Percentiles rank a stretch among this genome's conserved stretches.
Evolutionary conservation across 2,113 vertebrate genomes (phyloP).

Genomic region (Mastomys coucha): DNA sequence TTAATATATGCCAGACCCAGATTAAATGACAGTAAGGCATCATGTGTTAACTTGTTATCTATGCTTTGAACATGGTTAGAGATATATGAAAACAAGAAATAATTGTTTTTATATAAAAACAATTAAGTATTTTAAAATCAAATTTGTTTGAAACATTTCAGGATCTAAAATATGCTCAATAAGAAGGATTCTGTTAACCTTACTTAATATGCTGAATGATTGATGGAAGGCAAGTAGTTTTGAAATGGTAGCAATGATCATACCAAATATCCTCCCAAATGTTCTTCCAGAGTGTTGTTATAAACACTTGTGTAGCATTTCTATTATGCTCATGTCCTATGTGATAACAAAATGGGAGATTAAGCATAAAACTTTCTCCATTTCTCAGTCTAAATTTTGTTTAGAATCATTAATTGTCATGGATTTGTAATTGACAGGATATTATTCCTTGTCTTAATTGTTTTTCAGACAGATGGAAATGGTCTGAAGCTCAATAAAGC

Average conservation of each 20-base stretch:
- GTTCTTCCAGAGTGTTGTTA: neutral
- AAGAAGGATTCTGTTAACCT: slow-evolving; percentile 57
- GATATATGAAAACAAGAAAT: slow-evolving; percentile 22
- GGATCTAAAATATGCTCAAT: slow-evolving; percentile 57
- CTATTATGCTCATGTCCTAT: neutral
- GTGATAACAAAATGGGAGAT: neutral
- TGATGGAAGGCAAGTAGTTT: neutral
- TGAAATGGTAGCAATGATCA: neutral
- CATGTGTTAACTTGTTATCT: slow-evolving; percentile 10
- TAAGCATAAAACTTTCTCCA: neutral
- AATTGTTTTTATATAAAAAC: slow-evolving; percentile 76
- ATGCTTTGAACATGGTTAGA: slow-evolving; percentile 61
- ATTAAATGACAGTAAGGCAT: slow-evolving; percentile 72
- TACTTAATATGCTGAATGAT: slow-evolving; percentile 59
- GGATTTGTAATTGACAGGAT: slow-evolving; percentile 68
- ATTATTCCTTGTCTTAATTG: slow-evolving; percentile 56
- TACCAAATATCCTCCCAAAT: neutral
- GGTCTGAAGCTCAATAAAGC: slow-evolving; percentile 54
- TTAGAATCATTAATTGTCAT: slow-evolving; percentile 73
- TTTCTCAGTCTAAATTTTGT: slow-evolving; percentile 75
- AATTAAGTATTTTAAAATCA: slow-evolving; percentile 79
- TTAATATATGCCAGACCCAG: slow-evolving; percentile 65
- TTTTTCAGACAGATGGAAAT: slow-evolving; percentile 41
- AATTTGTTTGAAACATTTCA: slow-evolving; percentile 75
- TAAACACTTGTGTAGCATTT: neutral